Base-by-base conservation (phyloP, 35 echinoderm and acorn worm genomes). In the Eucidaris tribuloides region DNA sequence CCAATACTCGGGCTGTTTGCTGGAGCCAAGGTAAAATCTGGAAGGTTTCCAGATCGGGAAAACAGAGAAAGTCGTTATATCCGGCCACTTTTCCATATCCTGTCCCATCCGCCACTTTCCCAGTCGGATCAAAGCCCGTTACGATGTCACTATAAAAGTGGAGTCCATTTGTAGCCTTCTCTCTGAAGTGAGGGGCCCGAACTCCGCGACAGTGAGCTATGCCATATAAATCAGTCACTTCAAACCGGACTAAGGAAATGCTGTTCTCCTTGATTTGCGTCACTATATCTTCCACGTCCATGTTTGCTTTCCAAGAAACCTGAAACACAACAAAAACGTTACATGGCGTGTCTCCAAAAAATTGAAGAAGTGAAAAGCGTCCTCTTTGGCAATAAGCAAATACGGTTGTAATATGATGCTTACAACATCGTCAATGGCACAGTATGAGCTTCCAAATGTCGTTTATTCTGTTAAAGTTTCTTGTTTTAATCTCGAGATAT, bases 191-290 rank as follows among this genome's bases (percentile, higher is more conserved):
- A 44, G 70, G 37, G 13, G 84, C 84, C 1, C 71, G 84, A 40
- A 60, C 41, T 19, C 56, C 28, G 22, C 54, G 76, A 20, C 61
- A 85, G 46, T 82, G 55, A 23, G 89, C 84, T 24, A 91, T 91
- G n/a, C 81, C 89, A 20, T 79, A 85, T 37, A 80, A 62, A 80
- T 91, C 89, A n/a, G 82, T 29, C 42, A 84, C 58, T 63, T 91
- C 89, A 80, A 86, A 91, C 13, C 89, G 82, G 33, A 91, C 66
- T 25, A 85, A 66, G 23, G 84, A 58, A 20, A 91, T 86, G 19
- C 80, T 58, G 17, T 85, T 62, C 37, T 80, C 45, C 11, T 85
- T 60, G 62, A 91, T 85, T 14, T 39, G 50, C 35, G 50, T 43
- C 7, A 58, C 54, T 17, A 90, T 64, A 7, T 74, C 44, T 22